A percentile compares a stretch with the other conserved stretches of the same genome.
These are phyloP conservation scores for Drosophila insularis DNA, from an alignment of 1,140 invertebrate genomes.

Conservation along the genomic window DNA sequence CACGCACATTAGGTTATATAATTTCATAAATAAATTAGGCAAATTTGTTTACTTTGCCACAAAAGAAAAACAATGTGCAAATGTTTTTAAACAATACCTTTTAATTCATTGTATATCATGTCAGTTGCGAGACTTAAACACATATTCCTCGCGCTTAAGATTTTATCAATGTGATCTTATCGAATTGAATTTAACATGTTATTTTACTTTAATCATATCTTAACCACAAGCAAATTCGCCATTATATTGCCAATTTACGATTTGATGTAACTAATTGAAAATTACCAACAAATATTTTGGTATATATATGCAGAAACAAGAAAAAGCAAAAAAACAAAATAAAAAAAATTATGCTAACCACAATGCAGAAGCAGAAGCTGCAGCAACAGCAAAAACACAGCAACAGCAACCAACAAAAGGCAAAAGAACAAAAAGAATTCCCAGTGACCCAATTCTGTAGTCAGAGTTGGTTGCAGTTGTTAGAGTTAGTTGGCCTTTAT, in stretches of 20 bases:
- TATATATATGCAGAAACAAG: background rate
- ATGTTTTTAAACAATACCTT: too few species aligned
- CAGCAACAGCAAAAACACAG: background rate
- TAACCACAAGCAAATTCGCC: conserved; percentile 7
- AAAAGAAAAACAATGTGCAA: too few species aligned
- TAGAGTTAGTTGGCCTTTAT: conserved; percentile 47
- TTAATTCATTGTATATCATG: too few species aligned
- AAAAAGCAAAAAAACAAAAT: background rate
- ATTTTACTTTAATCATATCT: background rate
- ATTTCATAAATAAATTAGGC: too few species aligned
- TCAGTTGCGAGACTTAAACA: too few species aligned
- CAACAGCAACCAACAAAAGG: conserved; percentile 13
- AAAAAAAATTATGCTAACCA: conserved; percentile 14
- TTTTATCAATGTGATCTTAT: background rate
- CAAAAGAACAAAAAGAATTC: conserved; percentile 23
- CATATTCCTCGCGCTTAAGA: too few species aligned
- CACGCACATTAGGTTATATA: too few species aligned
- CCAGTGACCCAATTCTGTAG: conserved; percentile 31
- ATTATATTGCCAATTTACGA: conserved; percentile 6
- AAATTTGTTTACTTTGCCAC: too few species aligned
- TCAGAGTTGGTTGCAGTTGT: conserved; percentile 43
- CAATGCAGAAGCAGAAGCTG: conserved; percentile 1
- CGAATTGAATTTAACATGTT: background rate
- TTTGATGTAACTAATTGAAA: conserved; percentile 19
- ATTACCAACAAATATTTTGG: conserved; percentile 16